A percentile compares a stretch with the other conserved stretches of the same genome.
Conservation (phyloP, 2,113 vertebrate species). For the Poeciliopsis turrubarensis region DNA sequence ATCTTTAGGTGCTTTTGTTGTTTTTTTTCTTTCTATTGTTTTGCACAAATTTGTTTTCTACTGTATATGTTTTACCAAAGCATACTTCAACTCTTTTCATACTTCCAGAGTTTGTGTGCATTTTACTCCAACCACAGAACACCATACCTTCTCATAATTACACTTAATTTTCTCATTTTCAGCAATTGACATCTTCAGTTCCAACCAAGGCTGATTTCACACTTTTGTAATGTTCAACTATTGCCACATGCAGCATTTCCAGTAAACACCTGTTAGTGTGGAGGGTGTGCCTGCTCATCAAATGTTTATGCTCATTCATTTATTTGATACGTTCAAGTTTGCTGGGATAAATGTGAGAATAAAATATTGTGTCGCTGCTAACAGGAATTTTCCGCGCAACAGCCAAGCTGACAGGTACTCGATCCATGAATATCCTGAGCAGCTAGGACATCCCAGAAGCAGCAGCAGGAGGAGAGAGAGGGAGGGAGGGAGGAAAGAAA, state of each 20-base stretch:
- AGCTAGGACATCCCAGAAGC: conserved; percentile 44
- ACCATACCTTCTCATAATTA: too few species aligned
- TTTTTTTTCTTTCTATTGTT: too few species aligned
- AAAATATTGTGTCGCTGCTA: background rate
- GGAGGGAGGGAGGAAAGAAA: conserved; percentile 49
- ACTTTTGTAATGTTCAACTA: background rate
- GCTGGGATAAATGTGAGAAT: background rate
- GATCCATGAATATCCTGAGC: conserved; percentile 14
- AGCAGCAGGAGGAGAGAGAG: conserved; percentile 62
- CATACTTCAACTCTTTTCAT: too few species aligned
- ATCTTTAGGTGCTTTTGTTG: too few species aligned
- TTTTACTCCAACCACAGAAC: too few species aligned
- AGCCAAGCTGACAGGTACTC: background rate
- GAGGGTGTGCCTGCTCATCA: background rate
- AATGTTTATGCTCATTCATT: background rate
- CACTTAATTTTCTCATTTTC: too few species aligned
- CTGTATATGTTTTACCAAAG: too few species aligned
- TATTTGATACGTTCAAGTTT: background rate
- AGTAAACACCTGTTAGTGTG: background rate
- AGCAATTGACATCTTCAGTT: too few species aligned
- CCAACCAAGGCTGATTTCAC: too few species aligned
- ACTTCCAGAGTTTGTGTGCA: too few species aligned
- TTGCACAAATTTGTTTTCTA: too few species aligned
- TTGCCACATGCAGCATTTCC: too few species aligned
- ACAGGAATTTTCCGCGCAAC: background rate